Conservation (phyloP, 2,113 vertebrate genomes). For the Naja naja region DNA sequence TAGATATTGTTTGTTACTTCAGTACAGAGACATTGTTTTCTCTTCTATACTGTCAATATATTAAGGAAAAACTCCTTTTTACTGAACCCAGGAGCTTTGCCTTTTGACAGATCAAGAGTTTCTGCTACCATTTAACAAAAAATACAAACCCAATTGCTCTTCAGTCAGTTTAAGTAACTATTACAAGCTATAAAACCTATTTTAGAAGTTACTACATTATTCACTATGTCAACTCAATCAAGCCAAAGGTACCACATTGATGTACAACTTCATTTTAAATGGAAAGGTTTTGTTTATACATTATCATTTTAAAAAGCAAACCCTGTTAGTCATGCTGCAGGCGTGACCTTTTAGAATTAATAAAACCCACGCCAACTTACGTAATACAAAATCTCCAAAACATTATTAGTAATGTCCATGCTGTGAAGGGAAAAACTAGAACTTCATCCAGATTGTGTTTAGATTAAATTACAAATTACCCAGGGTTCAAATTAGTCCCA, state of each 20-base stretch:
- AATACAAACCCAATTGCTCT: slow-evolving; percentile 53
- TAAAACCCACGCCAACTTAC: slow-evolving; percentile 1
- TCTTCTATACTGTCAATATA: slow-evolving; percentile 36
- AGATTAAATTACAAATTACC: background rate
- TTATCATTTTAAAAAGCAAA: slow-evolving; percentile 9
- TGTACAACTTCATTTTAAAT: slow-evolving; percentile 13
- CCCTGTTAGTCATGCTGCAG: slow-evolving; percentile 3
- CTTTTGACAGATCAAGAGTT: slow-evolving; percentile 50
- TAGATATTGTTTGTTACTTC: slow-evolving; percentile 30
- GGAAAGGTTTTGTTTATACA: background rate
- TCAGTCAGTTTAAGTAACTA: slow-evolving; percentile 41
- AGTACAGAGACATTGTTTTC: slow-evolving; percentile 37
- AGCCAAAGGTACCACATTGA: background rate
- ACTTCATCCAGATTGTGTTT: background rate
- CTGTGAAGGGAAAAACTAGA: background rate
- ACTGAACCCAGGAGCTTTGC: slow-evolving; percentile 35
- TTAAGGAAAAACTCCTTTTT: slow-evolving; percentile 37
- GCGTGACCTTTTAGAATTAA: slow-evolving; percentile 32
- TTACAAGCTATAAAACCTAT: background rate
- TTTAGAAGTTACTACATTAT: background rate
- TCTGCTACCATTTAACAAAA: slow-evolving; percentile 57
- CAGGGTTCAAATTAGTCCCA: background rate
- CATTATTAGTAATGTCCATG: background rate
- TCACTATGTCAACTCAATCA: background rate
- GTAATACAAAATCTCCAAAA: background rate